A percentile compares a stretch with the other conserved stretches of the same genome.
phyloP scores from a whole-genome alignment of 2,888 invertebrate species.

The Siphonodentalium dalli region DNA sequence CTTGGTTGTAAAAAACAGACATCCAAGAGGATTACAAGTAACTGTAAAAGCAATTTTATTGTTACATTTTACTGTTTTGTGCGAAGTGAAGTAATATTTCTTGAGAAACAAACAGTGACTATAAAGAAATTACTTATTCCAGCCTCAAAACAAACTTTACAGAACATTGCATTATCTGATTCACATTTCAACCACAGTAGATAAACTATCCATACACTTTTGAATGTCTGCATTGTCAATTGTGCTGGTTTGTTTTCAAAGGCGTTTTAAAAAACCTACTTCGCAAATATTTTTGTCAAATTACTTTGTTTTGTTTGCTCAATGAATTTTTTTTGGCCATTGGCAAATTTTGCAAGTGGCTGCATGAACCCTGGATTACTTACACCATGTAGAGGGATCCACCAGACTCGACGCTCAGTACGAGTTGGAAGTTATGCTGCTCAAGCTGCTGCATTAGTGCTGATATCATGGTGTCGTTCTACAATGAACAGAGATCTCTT shows the following conservation, averaged over 20 bases:
- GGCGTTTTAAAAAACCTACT: neutral
- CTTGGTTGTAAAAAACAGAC: too few species aligned
- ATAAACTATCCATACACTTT: constrained; percentile 26
- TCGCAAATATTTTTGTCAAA: neutral
- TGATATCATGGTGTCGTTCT: constrained; percentile 35
- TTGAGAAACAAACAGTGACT: too few species aligned
- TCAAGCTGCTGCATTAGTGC: constrained; percentile 74
- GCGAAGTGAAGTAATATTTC: too few species aligned
- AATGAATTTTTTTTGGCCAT: neutral
- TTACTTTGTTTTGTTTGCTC: neutral
- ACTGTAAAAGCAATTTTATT: too few species aligned
- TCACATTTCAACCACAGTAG: too few species aligned
- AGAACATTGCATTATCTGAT: too few species aligned
- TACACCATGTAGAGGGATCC: constrained; percentile 73
- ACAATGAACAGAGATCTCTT: constrained; percentile 3
- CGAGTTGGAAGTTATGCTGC: constrained; percentile 75
- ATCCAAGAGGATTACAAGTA: too few species aligned
- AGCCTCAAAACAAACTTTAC: too few species aligned
- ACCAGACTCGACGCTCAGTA: constrained; percentile 80
- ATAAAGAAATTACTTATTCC: too few species aligned
- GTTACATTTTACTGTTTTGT: too few species aligned
- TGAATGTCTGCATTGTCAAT: too few species aligned
- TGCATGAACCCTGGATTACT: constrained; percentile 31
- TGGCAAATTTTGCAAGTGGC: too few species aligned
- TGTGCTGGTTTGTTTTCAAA: neutral